Conservation (phyloP, 2,113 vertebrate genomes). For the Chaetura pelagica region DNA sequence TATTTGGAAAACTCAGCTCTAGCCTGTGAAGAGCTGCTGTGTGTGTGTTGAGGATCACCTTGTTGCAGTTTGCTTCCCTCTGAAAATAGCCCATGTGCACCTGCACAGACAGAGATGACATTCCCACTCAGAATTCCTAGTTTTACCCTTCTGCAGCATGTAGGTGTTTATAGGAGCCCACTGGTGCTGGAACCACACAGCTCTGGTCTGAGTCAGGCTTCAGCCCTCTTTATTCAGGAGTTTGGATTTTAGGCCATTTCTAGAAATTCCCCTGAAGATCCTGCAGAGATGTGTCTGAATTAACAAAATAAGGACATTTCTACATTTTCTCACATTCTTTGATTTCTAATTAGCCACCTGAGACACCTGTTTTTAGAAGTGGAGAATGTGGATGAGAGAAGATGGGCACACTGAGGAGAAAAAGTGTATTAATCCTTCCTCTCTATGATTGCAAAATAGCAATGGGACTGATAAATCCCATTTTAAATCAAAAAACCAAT, state of each 20-base stretch:
- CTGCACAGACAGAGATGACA: neutral
- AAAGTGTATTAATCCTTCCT: neutral
- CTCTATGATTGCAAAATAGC: neutral
- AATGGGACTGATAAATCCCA: neutral
- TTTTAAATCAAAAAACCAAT: slow-evolving; percentile 3
- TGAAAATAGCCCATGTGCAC: neutral
- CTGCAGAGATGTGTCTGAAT: neutral
- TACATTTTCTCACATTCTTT: neutral
- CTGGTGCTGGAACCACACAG: neutral
- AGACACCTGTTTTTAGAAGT: neutral
- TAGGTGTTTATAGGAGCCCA: neutral
- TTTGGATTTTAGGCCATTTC: neutral
- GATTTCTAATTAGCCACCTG: neutral
- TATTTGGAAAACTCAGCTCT: neutral
- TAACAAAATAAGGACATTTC: neutral
- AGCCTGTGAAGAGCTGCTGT: neutral
- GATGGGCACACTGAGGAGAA: neutral
- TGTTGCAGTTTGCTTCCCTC: neutral
- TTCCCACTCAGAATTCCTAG: neutral
- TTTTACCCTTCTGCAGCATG: neutral
- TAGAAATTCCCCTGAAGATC: neutral
- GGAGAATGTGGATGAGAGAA: neutral
- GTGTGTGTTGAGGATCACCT: neutral
- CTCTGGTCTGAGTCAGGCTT: neutral
- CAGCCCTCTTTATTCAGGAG: neutral